phyloP scores from a whole-genome alignment of 2,113 vertebrate species.

The Panurus biarmicus region DNA sequence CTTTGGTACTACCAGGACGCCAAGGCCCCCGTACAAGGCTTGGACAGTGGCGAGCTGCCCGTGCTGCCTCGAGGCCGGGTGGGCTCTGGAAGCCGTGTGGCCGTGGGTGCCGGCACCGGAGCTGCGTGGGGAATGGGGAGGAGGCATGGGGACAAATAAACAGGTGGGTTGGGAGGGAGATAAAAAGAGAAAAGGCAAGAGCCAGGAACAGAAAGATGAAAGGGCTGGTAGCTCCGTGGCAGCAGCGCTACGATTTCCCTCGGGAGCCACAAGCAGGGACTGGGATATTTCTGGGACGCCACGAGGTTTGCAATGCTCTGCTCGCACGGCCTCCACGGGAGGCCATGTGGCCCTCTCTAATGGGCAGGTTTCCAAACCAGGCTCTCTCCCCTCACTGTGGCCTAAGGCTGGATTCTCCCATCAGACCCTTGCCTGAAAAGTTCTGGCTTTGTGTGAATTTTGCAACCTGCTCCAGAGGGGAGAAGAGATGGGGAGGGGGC shows the following conservation, averaged over 20 bases:
- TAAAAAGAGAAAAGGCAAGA: background rate
- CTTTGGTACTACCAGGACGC: background rate
- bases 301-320: background rate
- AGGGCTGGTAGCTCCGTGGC: background rate
- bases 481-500: background rate
- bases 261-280: background rate
- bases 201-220: background rate
- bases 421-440: background rate
- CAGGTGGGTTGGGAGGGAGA: background rate
- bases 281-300: background rate
- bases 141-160: rapidly evolving
- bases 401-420: background rate
- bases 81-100: rapidly evolving
- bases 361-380: background rate
- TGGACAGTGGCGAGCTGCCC: background rate
- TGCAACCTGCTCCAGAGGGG: background rate
- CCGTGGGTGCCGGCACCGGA: rapidly evolving
- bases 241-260: background rate
- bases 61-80: rapidly evolving
- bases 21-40: background rate
- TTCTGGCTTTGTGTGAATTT: background rate
- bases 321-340: background rate
- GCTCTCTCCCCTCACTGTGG: background rate
- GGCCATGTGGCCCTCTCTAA: background rate
- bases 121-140: background rate